Evolutionary conservation across 2,888 invertebrate species (phyloP).

Genomic region (Caenorhabditis doughertyi): DNA sequence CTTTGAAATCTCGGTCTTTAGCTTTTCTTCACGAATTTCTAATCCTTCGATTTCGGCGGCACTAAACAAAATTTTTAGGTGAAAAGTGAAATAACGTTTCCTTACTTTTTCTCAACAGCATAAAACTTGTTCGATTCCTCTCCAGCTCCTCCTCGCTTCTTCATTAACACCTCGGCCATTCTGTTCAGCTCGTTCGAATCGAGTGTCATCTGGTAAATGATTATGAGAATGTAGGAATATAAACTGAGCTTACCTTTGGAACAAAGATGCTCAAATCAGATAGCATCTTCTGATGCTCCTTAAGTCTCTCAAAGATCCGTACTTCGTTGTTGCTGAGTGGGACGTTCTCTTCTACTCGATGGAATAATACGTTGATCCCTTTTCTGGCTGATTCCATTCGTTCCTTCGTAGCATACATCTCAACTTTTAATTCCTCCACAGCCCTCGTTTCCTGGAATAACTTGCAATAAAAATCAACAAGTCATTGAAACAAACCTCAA

Average conservation of each 20-base stretch:
- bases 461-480: neutral
- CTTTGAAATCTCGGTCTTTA: conserved; percentile 4
- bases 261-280: conserved; percentile 39
- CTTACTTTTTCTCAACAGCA: conserved; percentile 48
- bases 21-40: conserved; percentile 9
- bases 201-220: conserved; percentile 29
- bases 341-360: conserved; percentile 55
- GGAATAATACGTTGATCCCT: conserved; percentile 41
- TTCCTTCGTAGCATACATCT: conserved; percentile 28
- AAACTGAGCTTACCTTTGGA: conserved; percentile 15
- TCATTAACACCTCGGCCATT: conserved; percentile 20
- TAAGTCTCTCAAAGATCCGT: conserved; percentile 42
- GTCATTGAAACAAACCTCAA: conserved; percentile 11
- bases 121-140: conserved; percentile 46
- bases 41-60: conserved; percentile 41
- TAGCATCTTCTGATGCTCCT: conserved; percentile 57
- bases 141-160: neutral
- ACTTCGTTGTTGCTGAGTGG: conserved; percentile 53
- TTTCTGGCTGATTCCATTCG: conserved; percentile 45
- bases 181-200: conserved; percentile 51
- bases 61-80: conserved; percentile 12
- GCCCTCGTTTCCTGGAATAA: conserved; percentile 36
- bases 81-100: neutral
- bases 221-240: neutral
- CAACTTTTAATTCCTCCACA: conserved; percentile 38